Base-by-base conservation (phyloP, 2,888 invertebrate genomes). In the Epistrophella euchroma region DNA sequence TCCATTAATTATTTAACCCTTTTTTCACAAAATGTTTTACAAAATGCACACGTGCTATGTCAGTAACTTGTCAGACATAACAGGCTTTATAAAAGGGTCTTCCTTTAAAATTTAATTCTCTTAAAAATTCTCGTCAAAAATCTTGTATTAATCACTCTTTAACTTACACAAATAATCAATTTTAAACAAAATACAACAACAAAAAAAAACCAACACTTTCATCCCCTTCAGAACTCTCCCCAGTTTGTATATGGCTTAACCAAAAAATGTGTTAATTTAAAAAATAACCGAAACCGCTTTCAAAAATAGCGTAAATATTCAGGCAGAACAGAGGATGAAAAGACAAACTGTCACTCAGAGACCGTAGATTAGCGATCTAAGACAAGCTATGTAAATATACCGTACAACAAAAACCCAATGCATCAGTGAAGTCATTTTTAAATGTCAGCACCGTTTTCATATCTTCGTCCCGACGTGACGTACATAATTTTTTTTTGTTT, bases 351-450 rank as follows among this genome's bases (percentile, higher is more conserved):
- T 85, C 81, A 85, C 68, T 68, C 37, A 52, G 37, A 64, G 37
- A 55, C 64, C 56, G 60, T 72, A 85, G 85, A 85, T 85, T 85
- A 80, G 76, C 75, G 80, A 80, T 80, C 76, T 72, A 22, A 37
- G 22, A 60, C 32, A 37, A 28, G 17, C 37, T 10, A 52, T 25
- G 66, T 25, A 25, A 3, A 25, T 25, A n/a, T 28, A 28, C 28
- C 28, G 25, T 43, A 47, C 10, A 68, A 60, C 47, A 43, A 60
- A 19, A 78, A 28, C 40, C 70, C 78, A 56, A 47, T 71, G 35
- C 68, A 62, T 66, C 72, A 80, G 80, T 6, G 37, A 75, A 85
- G 66, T 81, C 68, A 81, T 85, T 85, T 81, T 80, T 73, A 85
- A 77, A 81, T 73, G 85, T 81, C 85, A 85, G 72, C 76, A 73